These are phyloP conservation scores for Scomber colias DNA, from an alignment of 2,113 vertebrate species.

Conservation along the genomic window DNA sequence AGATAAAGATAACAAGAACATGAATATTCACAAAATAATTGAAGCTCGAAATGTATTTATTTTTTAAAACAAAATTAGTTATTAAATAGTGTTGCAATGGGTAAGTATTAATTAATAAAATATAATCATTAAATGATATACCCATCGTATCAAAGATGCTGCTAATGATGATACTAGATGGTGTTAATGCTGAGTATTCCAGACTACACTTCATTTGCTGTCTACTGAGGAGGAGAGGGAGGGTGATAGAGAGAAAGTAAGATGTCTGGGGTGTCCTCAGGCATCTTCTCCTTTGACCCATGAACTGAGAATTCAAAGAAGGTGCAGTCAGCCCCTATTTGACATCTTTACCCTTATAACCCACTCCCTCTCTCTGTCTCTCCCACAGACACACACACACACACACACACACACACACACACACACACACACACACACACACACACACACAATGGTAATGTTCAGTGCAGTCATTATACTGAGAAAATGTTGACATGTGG, in stretches of 20 bases:
- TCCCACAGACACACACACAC: not conserved
- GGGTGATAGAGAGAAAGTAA: slow-evolving; percentile 31
- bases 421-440: slow-evolving; percentile 1
- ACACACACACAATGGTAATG: slow-evolving; percentile 11
- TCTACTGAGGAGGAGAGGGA: slow-evolving; percentile 38
- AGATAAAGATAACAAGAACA: slow-evolving; percentile 7
- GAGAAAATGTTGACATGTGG: slow-evolving; percentile 48
- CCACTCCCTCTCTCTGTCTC: not conserved
- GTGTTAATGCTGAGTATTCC: slow-evolving; percentile 26
- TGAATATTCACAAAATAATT: not conserved
- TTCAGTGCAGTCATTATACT: slow-evolving; percentile 16
- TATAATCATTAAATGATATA: not conserved
- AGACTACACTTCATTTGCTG: slow-evolving; percentile 55
- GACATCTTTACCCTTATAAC: slow-evolving; percentile 36
- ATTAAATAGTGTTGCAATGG: not conserved
- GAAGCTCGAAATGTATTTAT: not conserved
- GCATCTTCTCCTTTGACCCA: slow-evolving; percentile 56
- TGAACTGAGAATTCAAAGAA: slow-evolving; percentile 48
- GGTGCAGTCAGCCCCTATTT: slow-evolving; percentile 46
- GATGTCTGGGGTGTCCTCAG: slow-evolving; percentile 42
- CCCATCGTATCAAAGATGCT: slow-evolving; percentile 1
- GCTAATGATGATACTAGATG: slow-evolving; percentile 38
- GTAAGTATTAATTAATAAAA: slow-evolving; percentile 10
- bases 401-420: not conserved
- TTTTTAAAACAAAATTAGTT: not conserved